Conservation (phyloP, 64 coral and sea anemone species). For the Montipora efflorescens region DNA sequence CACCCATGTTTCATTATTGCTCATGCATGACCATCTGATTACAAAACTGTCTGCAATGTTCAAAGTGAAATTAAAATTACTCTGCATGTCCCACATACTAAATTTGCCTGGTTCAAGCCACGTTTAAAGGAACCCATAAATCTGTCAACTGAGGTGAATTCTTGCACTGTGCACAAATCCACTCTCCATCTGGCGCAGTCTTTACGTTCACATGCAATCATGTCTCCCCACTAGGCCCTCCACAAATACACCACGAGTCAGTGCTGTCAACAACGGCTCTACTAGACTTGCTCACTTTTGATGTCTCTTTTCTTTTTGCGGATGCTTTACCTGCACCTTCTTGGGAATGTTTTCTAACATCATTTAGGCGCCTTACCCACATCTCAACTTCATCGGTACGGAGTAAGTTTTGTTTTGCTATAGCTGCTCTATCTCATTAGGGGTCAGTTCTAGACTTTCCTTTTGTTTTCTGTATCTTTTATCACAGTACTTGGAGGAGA, state of each 20-base stretch:
- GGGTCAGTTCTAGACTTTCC: conserved; percentile 20
- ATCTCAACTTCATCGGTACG: not conserved
- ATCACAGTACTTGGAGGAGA: not conserved
- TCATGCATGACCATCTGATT: too few relatives aligned
- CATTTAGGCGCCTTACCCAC: conserved; percentile 16
- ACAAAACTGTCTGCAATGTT: not conserved
- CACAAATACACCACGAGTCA: conserved; percentile 52
- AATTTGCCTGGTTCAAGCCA: too few relatives aligned
- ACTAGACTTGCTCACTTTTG: not conserved
- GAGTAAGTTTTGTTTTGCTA: conserved; percentile 47
- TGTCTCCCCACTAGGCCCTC: conserved; percentile 40
- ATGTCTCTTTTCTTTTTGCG: conserved; percentile 6
- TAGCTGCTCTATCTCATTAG: conserved; percentile 33
- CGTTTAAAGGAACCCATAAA: too few relatives aligned
- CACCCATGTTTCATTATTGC: too few relatives aligned
- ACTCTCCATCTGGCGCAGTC: not conserved
- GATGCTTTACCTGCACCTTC: conserved; percentile 39
- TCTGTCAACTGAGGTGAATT: too few relatives aligned
- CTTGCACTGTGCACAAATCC: too few relatives aligned
- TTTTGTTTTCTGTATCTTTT: conserved; percentile 44
- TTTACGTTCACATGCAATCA: not conserved
- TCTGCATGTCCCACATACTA: conserved; percentile 1
- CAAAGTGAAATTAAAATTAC: conserved; percentile 22
- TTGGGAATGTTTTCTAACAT: conserved; percentile 56
- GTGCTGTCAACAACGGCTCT: not conserved